Percentiles rank a stretch among this genome's conserved stretches.
Conservation (phyloP, 2,888 invertebrate genomes). For the Cheilosia scutellata region DNA sequence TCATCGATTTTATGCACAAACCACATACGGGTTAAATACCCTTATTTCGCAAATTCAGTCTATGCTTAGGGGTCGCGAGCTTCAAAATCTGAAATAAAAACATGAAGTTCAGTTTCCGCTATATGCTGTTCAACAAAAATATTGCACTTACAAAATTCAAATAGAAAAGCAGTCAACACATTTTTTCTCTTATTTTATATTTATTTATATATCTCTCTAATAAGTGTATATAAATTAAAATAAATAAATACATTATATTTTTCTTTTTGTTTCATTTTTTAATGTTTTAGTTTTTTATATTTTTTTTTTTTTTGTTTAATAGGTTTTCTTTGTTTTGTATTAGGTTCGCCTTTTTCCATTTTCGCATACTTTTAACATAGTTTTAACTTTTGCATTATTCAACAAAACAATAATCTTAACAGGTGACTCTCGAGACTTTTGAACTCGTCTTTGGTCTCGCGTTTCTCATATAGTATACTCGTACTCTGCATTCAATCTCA, state of each 20-base stretch:
- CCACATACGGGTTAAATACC: too few relatives aligned
- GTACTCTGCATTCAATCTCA: slow-evolving; percentile 61
- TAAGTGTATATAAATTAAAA: slow-evolving; percentile 84
- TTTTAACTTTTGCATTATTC: slow-evolving; percentile 69
- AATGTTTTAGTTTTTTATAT: slow-evolving; percentile 79
- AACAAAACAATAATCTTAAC: slow-evolving; percentile 75
- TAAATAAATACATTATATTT: slow-evolving; percentile 83
- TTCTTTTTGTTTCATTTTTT: slow-evolving; percentile 69
- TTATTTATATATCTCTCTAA: slow-evolving; percentile 83
- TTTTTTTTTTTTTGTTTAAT: slow-evolving; percentile 77
- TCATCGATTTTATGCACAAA: too few relatives aligned
- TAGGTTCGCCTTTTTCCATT: slow-evolving; percentile 68
- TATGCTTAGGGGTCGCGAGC: too few relatives aligned
- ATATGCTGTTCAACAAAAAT: too few relatives aligned
- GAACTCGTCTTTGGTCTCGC: slow-evolving; percentile 28
- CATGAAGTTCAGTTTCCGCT: too few relatives aligned
- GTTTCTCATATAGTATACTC: slow-evolving; percentile 55
- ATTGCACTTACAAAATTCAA: not conserved
- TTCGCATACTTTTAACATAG: slow-evolving; percentile 70
- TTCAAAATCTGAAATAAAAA: too few relatives aligned
- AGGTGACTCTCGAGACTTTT: slow-evolving; percentile 64
- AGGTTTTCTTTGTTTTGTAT: slow-evolving; percentile 72
- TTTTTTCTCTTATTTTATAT: slow-evolving; percentile 80
- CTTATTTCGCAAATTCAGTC: too few relatives aligned
- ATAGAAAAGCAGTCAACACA: not conserved